Evolutionary conservation across 2,797 vertebrate species (phyloP).

Genomic region (Benthosema pterotum): DNA sequence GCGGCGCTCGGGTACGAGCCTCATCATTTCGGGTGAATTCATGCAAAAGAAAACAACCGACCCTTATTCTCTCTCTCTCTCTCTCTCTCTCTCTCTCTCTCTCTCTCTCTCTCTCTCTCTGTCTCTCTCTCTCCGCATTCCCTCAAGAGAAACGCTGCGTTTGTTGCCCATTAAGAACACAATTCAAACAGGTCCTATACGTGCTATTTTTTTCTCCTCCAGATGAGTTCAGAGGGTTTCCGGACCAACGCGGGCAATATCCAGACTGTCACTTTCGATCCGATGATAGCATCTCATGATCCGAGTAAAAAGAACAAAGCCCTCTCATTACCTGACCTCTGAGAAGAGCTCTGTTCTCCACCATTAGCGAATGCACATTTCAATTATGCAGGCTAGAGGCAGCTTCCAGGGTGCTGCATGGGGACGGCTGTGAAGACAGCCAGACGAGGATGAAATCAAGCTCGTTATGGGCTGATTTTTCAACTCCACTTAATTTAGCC

Average conservation of each 20-base stretch:
- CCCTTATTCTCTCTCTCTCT: conserved; percentile 5
- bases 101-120: too few species aligned
- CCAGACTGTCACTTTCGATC: conserved; percentile 58
- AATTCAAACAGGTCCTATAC: conserved; percentile 48
- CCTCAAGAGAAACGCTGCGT: conserved; percentile 57
- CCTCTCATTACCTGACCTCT: conserved; percentile 64
- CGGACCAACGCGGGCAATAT: conserved; percentile 38
- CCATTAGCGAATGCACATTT: conserved; percentile 62
- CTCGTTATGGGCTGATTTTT: conserved; percentile 74
- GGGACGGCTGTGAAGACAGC: conserved; percentile 51
- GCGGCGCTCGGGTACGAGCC: conserved; percentile 52
- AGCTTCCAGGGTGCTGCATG: conserved; percentile 60
- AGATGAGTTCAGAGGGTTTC: conserved; percentile 32
- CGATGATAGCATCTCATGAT: conserved; percentile 48
- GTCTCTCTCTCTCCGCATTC: conserved; percentile 26
- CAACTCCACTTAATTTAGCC: conserved; percentile 76
- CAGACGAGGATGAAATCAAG: conserved; percentile 77
- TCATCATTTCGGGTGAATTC: conserved; percentile 70
- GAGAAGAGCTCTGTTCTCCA: conserved; percentile 49
- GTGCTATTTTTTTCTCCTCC: conserved; percentile 48
- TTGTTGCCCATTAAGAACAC: conserved; percentile 24
- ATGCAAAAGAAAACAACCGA: conserved; percentile 69
- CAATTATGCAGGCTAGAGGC: conserved; percentile 68
- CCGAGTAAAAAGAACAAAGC: conserved; percentile 65
- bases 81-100: conserved; percentile 13